Base-by-base conservation (phyloP, 2,797 vertebrate species). In the Mormyrus hasselquistii region DNA sequence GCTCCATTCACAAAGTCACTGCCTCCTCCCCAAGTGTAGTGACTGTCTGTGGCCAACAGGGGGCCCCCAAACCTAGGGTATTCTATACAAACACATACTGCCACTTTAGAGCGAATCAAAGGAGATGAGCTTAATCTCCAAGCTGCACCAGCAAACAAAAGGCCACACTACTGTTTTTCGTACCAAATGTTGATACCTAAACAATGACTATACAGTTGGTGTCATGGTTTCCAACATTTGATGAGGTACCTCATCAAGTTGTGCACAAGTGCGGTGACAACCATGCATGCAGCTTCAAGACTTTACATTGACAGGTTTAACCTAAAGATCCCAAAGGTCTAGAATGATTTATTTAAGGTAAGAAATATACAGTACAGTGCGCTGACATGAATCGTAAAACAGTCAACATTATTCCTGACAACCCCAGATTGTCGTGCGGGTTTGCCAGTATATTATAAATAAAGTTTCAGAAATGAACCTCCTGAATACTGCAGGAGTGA, bases 261-360 rank as follows among this genome's bases (percentile, higher is more conserved):
- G 8, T 86, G 6, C 12, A 76, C 47, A 87, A 85, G 29, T 87
- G 86, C 19, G 50, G 25, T 41, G 50, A 14, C 16, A 41, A 14
- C 34, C 12, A 25, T 53, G 14, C 16, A 29, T 83, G 16, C 76
- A 55, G n/a, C 41, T 19, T 57, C 57, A 52, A 47, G 69, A 44
- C 88, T 19, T 76, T 76, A 16, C 29, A 76, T 16, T 84, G 73
- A 62, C n/a, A 22, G 38, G 14, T 41, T 76, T 76, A 41, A 12
- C 9, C 69, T 76, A 14, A 52, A 83, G 52, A 25, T 53, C 14
- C 16, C 16, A 82, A 38, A 76, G 14, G 16, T 76, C 38, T 76
- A 76, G 38, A 76, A 38, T 38, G 22, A 62, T 25, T 62, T 19
- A 44, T 82, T 76, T 19, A 88, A 83, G 89, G 86, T 87, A 89